Percentiles rank a stretch among this genome's conserved stretches.
Evolutionary conservation across 1,140 invertebrate genomes (phyloP).

Genomic region (Drosophila teissieri): DNA sequence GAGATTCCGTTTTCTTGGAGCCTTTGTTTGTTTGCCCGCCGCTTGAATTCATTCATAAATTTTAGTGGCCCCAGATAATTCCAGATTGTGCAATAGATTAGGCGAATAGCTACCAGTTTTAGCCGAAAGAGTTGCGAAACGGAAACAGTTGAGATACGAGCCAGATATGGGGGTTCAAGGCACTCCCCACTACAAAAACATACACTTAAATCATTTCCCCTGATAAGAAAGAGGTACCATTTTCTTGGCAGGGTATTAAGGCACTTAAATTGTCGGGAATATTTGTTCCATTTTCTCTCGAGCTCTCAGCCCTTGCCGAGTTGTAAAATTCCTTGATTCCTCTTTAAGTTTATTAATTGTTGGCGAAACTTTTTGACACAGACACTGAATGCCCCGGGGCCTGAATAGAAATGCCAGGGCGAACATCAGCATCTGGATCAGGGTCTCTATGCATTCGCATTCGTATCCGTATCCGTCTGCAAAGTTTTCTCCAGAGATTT

Average conservation of each 20-base stretch:
- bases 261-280: not conserved
- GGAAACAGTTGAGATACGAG: conserved; percentile 25
- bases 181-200: conserved; percentile 3
- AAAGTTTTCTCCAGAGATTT: conserved; percentile 19
- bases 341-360: conserved; percentile 49
- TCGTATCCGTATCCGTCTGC: conserved; percentile 4
- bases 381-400: conserved; percentile 12
- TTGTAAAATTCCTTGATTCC: not conserved
- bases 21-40: conserved; percentile 33
- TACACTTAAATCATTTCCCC: conserved; percentile 9
- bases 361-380: conserved; percentile 53
- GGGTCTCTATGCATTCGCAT: not conserved
- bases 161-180: conserved; percentile 28
- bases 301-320: too few species aligned
- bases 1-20: not conserved
- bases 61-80: conserved; percentile 47
- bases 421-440: conserved; percentile 19
- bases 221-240: too few species aligned
- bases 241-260: too few species aligned
- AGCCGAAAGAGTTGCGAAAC: conserved; percentile 9
- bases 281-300: not conserved
- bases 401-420: conserved; percentile 24
- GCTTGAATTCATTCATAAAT: conserved; percentile 72
- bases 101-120: conserved; percentile 15
- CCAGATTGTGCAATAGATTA: conserved; percentile 67